Base-by-base conservation (phyloP, 2,888 invertebrate species). In the Nephrotoma flavescens region DNA sequence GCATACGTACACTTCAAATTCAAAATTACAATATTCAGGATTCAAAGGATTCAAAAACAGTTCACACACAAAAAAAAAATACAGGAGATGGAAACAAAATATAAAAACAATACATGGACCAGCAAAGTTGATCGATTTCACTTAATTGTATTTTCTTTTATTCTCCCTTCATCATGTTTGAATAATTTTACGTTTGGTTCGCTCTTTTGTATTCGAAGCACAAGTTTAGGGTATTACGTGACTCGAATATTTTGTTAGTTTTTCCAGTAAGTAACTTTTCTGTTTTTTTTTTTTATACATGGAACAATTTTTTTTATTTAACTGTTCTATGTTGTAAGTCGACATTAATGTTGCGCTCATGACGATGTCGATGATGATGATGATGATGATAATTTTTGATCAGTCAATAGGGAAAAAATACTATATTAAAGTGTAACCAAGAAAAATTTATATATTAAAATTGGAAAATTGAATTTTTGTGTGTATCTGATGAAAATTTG, bases 111-210 rank as follows among this genome's bases (percentile, higher is more conserved):
- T 42, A 84, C 42, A 84, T 15, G 84, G 42, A 41, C 84, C 42
- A 42, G 15, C 84, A 84, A 84, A 84, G 41, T 84, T 84, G 84
- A 84, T 84, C 84, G 84, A 84, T 84, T 84, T 84, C 84, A 84
- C 84, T 84, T 84, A 84, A 84, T 84, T 84, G 84, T 84, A 84
- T 84, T 84, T 84, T 84, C 42, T 84, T 84, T 84, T 84, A 84
- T 84, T 84, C 42, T 84, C 84, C 42, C 84, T 84, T 84, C 84
- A 71, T 71, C 42, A 84, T 84, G 84, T 84, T 84, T 84, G 42
- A 84, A 84, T 84, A 84, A 42, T 84, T 84, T 84, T 84, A n/a
- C 15, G 41, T 42, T 42, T 41, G 41, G 84, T 42, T 84, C 15
- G 42, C 41, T 84, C 2, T 42, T 84, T 84, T 84, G 41, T 84